These are phyloP conservation scores for Sternarchorhynchus goeldii DNA, from an alignment of 2,797 vertebrate genomes.

Conservation along the genomic window DNA sequence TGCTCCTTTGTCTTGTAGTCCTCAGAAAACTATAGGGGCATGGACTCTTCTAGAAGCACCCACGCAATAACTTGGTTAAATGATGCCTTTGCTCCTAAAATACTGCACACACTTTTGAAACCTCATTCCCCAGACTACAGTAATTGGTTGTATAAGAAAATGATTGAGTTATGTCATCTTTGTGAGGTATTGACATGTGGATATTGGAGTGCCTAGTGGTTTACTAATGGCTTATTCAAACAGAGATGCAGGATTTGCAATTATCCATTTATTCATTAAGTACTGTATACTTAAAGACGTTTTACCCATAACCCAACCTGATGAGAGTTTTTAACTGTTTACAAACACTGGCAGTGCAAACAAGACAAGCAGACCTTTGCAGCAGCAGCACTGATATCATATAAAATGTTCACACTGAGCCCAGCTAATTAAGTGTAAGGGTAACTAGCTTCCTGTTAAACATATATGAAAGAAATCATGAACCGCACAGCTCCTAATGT, in stretches of 20 bases:
- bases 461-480: neutral
- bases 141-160: neutral
- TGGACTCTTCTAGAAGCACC: slow-evolving; percentile 31
- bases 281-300: neutral
- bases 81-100: slow-evolving; percentile 32
- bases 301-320: neutral
- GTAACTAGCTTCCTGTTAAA: neutral
- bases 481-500: neutral
- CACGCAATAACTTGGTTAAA: slow-evolving; percentile 26
- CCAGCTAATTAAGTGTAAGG: neutral
- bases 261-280: slow-evolving; percentile 28
- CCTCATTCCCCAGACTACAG: neutral
- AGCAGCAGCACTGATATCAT: neutral
- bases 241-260: neutral
- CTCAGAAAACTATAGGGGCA: slow-evolving; percentile 42
- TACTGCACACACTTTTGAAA: slow-evolving; percentile 16
- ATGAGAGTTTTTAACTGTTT: neutral
- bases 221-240: neutral
- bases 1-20: slow-evolving; percentile 46
- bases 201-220: neutral
- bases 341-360: neutral
- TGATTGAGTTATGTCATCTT: slow-evolving; percentile 1
- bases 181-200: neutral
- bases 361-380: neutral
- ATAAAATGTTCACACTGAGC: too few species aligned